Percentiles rank a stretch among this genome's conserved stretches.
Evolutionary conservation across 1,140 invertebrate species (phyloP).

Genomic region (Cephus cinctus): DNA sequence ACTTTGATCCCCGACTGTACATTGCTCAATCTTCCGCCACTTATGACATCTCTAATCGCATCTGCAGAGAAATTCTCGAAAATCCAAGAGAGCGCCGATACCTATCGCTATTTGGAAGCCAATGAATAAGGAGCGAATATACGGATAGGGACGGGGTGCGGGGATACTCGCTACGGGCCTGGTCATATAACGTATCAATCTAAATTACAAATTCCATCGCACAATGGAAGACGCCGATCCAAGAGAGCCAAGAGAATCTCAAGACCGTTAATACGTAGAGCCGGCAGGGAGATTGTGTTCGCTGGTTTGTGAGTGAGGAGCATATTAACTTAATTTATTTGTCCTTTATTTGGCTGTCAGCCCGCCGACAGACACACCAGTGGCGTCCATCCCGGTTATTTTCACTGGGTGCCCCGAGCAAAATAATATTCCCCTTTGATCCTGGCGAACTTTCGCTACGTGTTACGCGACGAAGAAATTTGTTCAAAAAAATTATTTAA

Average conservation of each 20-base stretch:
- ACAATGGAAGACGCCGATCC: slow-evolving; percentile 32
- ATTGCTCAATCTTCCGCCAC: no score
- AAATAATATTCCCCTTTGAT: no score
- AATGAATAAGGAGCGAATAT: no score
- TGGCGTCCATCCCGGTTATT: slow-evolving; percentile 32
- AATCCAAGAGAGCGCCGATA: no score
- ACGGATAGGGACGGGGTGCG: no score
- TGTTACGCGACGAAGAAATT: not conserved
- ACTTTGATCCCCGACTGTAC: no score
- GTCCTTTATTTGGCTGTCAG: slow-evolving; percentile 55
- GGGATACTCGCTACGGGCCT: no score
- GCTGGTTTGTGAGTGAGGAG: slow-evolving; percentile 18
- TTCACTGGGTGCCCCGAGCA: slow-evolving; percentile 27
- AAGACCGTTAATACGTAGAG: not conserved
- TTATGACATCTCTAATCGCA: no score
- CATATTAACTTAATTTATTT: slow-evolving; percentile 56
- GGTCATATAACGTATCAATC: slow-evolving; percentile 41
- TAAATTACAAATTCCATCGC: slow-evolving; percentile 52
- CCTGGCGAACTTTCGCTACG: not conserved
- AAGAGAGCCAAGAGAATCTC: slow-evolving; percentile 11
- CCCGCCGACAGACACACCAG: slow-evolving; percentile 39
- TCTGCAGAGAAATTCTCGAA: no score
- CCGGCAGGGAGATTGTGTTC: slow-evolving; percentile 15
- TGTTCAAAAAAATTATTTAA: no score
- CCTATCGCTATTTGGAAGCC: no score